Evolutionary conservation across 2,888 invertebrate species (phyloP).

Genomic region (Orthosia cruda): DNA sequence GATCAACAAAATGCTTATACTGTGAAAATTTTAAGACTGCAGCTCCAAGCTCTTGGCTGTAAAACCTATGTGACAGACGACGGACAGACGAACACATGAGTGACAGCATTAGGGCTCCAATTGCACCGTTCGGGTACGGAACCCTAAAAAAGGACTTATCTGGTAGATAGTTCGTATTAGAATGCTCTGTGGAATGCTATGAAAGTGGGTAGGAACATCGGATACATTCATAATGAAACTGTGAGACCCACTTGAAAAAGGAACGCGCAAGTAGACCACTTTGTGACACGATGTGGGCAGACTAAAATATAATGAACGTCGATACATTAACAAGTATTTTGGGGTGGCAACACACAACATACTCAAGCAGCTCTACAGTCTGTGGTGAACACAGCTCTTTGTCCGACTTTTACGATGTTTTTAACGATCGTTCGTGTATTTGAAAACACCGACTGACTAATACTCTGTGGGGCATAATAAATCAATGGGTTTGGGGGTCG

Average conservation of each 20-base stretch:
- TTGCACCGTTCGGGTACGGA: too few species aligned
- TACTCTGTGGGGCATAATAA: constrained; percentile 40
- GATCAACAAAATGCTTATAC: too few species aligned
- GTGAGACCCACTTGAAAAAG: not conserved
- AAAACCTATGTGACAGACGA: too few species aligned
- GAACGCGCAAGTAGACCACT: not conserved
- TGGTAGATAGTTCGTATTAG: too few species aligned
- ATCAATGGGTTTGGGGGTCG: constrained; percentile 55
- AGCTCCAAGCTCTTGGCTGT: too few species aligned
- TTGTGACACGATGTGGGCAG: not conserved
- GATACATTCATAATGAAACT: not conserved
- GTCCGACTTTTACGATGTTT: constrained; percentile 51
- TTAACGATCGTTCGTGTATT: constrained; percentile 52
- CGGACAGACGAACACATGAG: too few species aligned
- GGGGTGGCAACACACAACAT: constrained; percentile 29
- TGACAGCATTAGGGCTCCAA: too few species aligned
- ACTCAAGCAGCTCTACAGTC: constrained; percentile 13
- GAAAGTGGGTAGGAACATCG: not conserved
- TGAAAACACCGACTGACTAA: constrained; percentile 42
- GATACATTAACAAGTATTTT: constrained; percentile 21
- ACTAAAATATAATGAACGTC: not conserved
- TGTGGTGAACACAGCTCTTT: constrained; percentile 39
- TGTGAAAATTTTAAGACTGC: too few species aligned
- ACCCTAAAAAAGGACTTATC: too few species aligned
- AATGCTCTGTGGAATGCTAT: too few species aligned